These are phyloP conservation scores for Trichopria drosophilae DNA, from an alignment of 2,888 invertebrate genomes.

Conservation along the genomic window DNA sequence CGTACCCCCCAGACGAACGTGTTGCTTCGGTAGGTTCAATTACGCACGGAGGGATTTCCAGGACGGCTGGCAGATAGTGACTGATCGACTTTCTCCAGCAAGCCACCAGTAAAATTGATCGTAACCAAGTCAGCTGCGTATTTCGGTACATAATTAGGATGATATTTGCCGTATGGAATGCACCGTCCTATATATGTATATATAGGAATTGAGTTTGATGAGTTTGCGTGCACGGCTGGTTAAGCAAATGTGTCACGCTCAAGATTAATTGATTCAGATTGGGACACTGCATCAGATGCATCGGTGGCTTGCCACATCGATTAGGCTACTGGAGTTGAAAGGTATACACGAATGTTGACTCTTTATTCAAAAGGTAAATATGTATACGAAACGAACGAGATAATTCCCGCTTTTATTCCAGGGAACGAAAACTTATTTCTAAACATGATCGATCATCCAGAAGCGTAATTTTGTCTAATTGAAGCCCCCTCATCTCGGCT, in stretches of 20 bases:
- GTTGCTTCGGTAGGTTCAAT: constrained; percentile 28
- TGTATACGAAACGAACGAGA: no score
- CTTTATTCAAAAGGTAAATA: not conserved
- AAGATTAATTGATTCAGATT: constrained; percentile 36
- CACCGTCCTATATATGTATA: not conserved
- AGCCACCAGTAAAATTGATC: constrained; percentile 27
- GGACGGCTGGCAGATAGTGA: constrained; percentile 40
- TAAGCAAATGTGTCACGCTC: constrained; percentile 35
- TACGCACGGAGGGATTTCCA: constrained; percentile 35
- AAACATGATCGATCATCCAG: not conserved
- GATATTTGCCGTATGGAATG: constrained; percentile 24
- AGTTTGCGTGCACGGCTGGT: constrained; percentile 30
- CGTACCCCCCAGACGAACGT: not conserved
- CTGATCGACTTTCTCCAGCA: constrained; percentile 44
- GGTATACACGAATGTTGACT: not conserved
- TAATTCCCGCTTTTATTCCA: no score
- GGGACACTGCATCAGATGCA: constrained; percentile 28
- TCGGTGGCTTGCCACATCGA: constrained; percentile 31
- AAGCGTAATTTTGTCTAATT: not conserved
- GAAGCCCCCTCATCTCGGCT: not conserved
- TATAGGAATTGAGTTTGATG: constrained; percentile 16
- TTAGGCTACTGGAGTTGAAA: constrained; percentile 17
- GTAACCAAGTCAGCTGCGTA: constrained; percentile 17
- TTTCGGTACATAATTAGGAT: constrained; percentile 29
- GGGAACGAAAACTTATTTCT: not conserved